Conservation (phyloP, 2,797 vertebrate genomes). For the Varecia variegata region DNA sequence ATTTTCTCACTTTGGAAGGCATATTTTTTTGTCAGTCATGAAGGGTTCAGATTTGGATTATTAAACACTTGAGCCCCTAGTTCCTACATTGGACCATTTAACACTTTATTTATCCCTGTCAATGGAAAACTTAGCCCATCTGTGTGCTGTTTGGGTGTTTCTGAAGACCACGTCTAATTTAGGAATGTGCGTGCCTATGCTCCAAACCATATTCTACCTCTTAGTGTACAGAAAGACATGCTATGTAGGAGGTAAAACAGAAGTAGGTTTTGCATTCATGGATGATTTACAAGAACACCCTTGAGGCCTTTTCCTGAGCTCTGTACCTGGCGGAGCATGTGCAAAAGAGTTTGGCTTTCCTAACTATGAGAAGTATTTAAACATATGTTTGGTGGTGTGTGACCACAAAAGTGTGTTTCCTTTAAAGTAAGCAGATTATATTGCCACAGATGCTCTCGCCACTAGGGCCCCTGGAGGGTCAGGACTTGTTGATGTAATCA, state of each 20-base stretch:
- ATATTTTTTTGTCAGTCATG: slow-evolving; percentile 55
- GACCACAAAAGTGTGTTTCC: background rate
- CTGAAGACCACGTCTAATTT: slow-evolving; percentile 22
- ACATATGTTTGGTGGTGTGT: background rate
- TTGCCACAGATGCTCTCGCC: background rate
- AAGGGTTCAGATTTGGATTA: slow-evolving; percentile 65
- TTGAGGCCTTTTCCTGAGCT: background rate
- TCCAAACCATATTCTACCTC: background rate
- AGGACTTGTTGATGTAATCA: slow-evolving; percentile 28
- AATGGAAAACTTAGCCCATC: slow-evolving; percentile 52
- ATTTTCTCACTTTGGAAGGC: slow-evolving; percentile 54
- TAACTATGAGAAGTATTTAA: background rate
- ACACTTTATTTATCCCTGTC: slow-evolving; percentile 46
- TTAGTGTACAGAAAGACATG: background rate
- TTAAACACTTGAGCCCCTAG: slow-evolving; percentile 48
- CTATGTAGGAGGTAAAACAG: background rate
- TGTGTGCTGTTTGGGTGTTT: slow-evolving; percentile 34
- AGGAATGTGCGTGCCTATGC: background rate
- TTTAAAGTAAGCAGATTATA: background rate
- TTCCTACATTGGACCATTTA: slow-evolving; percentile 60
- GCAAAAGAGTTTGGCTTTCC: background rate
- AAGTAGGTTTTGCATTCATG: background rate
- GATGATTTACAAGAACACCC: background rate
- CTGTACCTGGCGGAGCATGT: background rate
- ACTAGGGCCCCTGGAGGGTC: background rate